A percentile compares a stretch with the other conserved stretches of the same genome.
Conservation (phyloP, 30 jellyfish, hydroid and myxozoan genomes). For the Hydractinia echinata region DNA sequence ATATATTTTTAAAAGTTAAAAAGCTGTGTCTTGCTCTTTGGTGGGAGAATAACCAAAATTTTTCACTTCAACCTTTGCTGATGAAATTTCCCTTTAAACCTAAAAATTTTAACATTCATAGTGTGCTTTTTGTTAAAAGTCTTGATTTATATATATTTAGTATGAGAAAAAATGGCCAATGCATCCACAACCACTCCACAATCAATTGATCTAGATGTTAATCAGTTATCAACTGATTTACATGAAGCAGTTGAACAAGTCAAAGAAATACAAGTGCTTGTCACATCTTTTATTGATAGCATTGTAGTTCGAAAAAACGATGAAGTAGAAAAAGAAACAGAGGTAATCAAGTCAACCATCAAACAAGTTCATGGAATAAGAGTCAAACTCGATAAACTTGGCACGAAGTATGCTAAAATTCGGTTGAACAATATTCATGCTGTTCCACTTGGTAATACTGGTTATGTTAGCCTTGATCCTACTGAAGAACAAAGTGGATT, state of each 20-base stretch:
- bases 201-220: conserved; percentile 22
- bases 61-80: too few species aligned
- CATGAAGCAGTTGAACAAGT: conserved; percentile 21
- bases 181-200: background rate
- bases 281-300: conserved; percentile 29
- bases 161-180: too few species aligned
- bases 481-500: conserved; percentile 70
- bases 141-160: too few species aligned
- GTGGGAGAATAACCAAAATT: too few species aligned
- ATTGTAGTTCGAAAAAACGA: conserved; percentile 35
- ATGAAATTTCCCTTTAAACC: too few species aligned
- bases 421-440: conserved; percentile 38
- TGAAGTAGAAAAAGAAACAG: conserved; percentile 32
- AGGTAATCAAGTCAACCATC: conserved; percentile 25
- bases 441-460: conserved; percentile 77
- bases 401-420: conserved; percentile 14
- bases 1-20: too few species aligned
- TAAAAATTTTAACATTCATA: too few species aligned
- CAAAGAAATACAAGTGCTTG: conserved; percentile 31
- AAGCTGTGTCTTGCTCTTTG: too few species aligned
- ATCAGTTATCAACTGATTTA: conserved; percentile 22
- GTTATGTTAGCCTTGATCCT: conserved; percentile 76
- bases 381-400: conserved; percentile 9
- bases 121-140: too few species aligned
- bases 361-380: conserved; percentile 27